Percentiles rank a stretch among this genome's conserved stretches.
Conservation (phyloP, 1,140 invertebrate species). For the Pantala flavescens region DNA sequence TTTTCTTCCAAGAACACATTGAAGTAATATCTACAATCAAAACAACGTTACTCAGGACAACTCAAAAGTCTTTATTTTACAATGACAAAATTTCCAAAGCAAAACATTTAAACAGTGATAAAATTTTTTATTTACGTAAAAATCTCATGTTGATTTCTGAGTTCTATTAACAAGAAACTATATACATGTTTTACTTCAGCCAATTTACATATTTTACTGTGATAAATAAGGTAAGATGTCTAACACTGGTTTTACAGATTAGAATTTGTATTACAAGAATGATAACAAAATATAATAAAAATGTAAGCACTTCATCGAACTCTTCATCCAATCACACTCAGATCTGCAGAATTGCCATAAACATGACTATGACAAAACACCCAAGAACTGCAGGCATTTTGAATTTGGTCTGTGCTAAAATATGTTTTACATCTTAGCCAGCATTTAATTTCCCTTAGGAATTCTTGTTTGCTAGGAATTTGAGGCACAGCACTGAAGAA, state of each 20-base stretch:
- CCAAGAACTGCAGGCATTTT: not conserved
- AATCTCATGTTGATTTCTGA: too few species aligned
- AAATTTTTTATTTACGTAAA: too few species aligned
- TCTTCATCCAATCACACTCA: not conserved
- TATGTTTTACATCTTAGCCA: not conserved
- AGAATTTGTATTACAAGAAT: not conserved
- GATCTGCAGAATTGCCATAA: not conserved
- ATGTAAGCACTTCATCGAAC: not conserved
- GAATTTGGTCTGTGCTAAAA: not conserved
- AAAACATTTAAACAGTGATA: too few species aligned
- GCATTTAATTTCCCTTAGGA: not conserved
- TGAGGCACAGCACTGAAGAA: not conserved
- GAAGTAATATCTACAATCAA: too few species aligned
- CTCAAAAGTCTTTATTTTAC: too few species aligned
- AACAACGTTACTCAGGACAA: too few species aligned
- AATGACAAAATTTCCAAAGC: too few species aligned
- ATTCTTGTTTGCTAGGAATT: not conserved
- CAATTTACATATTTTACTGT: not conserved
- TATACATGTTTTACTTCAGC: constrained; percentile 1
- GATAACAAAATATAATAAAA: constrained; percentile 9
- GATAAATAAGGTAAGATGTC: not conserved
- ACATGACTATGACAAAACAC: not conserved
- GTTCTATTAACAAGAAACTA: not conserved
- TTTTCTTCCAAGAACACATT: too few species aligned
- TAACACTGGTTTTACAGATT: not conserved